A percentile compares a stretch with the other conserved stretches of the same genome.
phyloP scores from a whole-genome alignment of 2,113 vertebrate species.

The Agapornis roseicollis region DNA sequence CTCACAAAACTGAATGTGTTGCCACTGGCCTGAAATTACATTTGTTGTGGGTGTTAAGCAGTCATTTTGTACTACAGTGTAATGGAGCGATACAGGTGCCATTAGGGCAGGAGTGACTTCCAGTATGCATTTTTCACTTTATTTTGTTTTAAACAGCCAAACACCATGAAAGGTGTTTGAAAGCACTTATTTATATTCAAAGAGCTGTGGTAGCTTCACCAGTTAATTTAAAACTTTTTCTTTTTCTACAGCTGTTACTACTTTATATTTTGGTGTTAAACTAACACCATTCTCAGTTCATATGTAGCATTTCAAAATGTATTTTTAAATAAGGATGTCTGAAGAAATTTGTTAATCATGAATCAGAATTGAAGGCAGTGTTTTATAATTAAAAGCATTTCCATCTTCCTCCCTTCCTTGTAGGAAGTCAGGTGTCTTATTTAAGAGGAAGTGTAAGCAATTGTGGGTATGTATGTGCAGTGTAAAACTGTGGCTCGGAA shows the following conservation, averaged over 20 bases:
- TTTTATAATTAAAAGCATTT: slow-evolving; percentile 16
- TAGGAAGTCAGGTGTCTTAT: neutral
- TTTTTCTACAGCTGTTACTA: neutral
- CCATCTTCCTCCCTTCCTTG: neutral
- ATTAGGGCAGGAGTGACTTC: neutral
- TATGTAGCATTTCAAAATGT: slow-evolving; percentile 58
- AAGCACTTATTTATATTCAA: neutral
- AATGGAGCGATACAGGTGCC: neutral
- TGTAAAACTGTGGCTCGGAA: neutral
- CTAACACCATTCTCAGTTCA: neutral
- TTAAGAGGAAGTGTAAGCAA: neutral
- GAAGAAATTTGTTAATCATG: neutral
- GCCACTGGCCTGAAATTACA: slow-evolving; percentile 31
- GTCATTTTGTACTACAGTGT: neutral
- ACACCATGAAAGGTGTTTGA: slow-evolving; percentile 11
- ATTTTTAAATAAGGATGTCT: slow-evolving; percentile 37
- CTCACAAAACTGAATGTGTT: neutral
- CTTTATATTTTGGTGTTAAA: neutral
- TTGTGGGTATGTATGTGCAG: neutral
- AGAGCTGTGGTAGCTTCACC: neutral
- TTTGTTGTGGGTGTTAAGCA: slow-evolving; percentile 22
- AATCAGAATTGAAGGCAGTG: neutral
- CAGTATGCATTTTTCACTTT: slow-evolving; percentile 10
- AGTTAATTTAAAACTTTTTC: neutral
- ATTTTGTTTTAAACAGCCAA: neutral